phyloP scores from a whole-genome alignment of 1,140 invertebrate genomes.

The Drosophila erecta region DNA sequence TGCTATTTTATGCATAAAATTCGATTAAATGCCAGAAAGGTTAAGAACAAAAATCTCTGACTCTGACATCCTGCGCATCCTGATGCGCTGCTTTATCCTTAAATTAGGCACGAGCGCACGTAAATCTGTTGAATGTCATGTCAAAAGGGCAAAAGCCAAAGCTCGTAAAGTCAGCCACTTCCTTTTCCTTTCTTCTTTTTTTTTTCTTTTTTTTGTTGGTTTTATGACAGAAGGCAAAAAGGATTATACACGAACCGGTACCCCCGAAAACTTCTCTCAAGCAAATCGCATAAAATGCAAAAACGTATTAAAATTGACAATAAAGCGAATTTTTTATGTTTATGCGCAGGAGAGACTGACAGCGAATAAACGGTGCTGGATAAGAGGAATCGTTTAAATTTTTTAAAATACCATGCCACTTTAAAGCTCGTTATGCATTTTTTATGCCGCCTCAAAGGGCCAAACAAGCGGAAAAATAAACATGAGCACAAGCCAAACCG shows the following conservation, averaged over 20 bases:
- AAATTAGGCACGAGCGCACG: constrained; percentile 82
- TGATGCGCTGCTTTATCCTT: constrained; percentile 69
- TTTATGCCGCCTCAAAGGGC: constrained; percentile 60
- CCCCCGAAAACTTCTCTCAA: constrained; percentile 25
- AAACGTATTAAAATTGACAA: constrained; percentile 83
- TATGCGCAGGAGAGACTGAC: constrained; percentile 40
- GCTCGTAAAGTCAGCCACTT: constrained; percentile 64
- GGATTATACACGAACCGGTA: constrained; percentile 38
- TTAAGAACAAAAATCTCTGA: constrained; percentile 64
- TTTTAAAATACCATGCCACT: constrained; percentile 62
- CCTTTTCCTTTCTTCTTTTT: constrained; percentile 1
- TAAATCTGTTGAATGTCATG: constrained; percentile 80
- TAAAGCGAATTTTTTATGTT: constrained; percentile 80
- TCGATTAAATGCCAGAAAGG: constrained; percentile 79
- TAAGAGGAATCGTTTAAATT: constrained; percentile 52
- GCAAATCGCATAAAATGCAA: constrained; percentile 80
- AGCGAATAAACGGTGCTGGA: constrained; percentile 4
- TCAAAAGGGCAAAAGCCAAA: constrained; percentile 63
- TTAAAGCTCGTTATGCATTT: constrained; percentile 78
- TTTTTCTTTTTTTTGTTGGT: constrained; percentile 15
- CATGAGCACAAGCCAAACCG: constrained; percentile 26
- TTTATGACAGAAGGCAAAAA: constrained; percentile 59
- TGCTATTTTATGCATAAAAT: constrained; percentile 77
- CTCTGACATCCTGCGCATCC: constrained; percentile 45
- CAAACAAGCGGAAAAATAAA: constrained; percentile 34